Evolutionary conservation across 2,888 invertebrate species (phyloP).

Genomic region (Lasioglossum oenotherae): DNA sequence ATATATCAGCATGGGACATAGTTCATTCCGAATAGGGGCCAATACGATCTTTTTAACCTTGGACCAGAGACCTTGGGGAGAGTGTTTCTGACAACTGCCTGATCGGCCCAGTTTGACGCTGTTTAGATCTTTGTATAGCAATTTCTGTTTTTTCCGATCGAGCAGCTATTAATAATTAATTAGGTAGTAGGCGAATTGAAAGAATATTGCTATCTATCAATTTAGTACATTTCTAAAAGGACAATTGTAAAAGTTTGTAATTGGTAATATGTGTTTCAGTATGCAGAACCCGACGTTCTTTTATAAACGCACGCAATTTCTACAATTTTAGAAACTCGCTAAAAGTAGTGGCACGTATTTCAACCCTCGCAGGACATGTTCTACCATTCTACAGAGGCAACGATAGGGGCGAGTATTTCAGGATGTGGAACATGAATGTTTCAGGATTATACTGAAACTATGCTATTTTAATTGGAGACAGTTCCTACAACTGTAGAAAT

Average conservation of each 20-base stretch:
- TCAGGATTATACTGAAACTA: neutral
- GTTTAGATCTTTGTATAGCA: neutral
- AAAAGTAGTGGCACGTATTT: neutral
- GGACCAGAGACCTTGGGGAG: neutral
- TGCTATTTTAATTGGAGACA: neutral
- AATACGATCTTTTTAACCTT: neutral
- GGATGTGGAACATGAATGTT: neutral
- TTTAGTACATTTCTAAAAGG: too few relatives aligned
- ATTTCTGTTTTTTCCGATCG: too few relatives aligned
- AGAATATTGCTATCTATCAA: too few relatives aligned
- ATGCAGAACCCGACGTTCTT: neutral
- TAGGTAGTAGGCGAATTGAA: too few relatives aligned
- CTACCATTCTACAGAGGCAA: neutral
- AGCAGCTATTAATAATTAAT: too few relatives aligned
- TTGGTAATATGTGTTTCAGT: neutral
- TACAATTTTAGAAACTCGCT: neutral
- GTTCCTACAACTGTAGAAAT: neutral
- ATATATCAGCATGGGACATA: neutral
- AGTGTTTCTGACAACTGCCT: conserved; percentile 1
- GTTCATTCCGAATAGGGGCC: neutral
- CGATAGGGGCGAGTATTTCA: neutral
- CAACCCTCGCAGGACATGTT: neutral
- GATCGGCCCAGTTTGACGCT: neutral
- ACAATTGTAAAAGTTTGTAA: neutral
- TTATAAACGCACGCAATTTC: neutral